Base-by-base conservation (phyloP, 2,113 vertebrate genomes). In the Atractosteus spatula region DNA sequence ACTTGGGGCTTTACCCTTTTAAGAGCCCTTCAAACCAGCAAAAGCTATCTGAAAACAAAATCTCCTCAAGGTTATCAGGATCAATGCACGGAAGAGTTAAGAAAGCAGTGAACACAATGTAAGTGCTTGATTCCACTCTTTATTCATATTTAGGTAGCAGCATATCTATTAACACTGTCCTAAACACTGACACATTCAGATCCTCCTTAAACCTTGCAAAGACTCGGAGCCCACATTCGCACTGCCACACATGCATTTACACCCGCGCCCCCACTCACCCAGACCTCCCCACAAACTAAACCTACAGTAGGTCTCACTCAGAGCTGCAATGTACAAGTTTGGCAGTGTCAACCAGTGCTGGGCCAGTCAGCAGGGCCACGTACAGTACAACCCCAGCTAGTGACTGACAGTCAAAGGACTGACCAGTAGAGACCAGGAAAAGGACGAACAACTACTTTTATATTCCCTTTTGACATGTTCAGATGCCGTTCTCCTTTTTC, bases 111-210 rank as follows among this genome's bases (percentile, higher is more conserved):
- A 51, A 51, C 47, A 51, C 47, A 51, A 51, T 5, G 10, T 2
- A 7, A 7, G 3, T 4, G 42, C 10, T n/a, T 42, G 3, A 68
- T 82, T 83, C 74, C 75, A 80, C 64, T 79, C 70, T 59, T 77
- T 84, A 75, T 76, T 86, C 88, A 89, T 85, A 89, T 90, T 90
- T 76, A 84, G 80, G 80, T 88, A 88, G 85, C 82, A 85, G 85
- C 84, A 80, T 76, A 69, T 82, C 78, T 76, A 56, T 84, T 82
- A 84, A 70, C 76, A 71, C 74, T 78, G 79, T 79, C 79, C 74
- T 80, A 79, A 71, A 72, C 79, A 67, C 66, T 74, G 74, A 62
- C 66, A 76, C 75, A 76, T 76, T 63, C 66, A 47, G 61, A 59
- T 8, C 72, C 55, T 68, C 45, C 41, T 29, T 70, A 11, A 3